A percentile compares a stretch with the other conserved stretches of the same genome.
These are phyloP conservation scores for Drosophila bifasciata DNA, from an alignment of 1,140 invertebrate genomes.

Conservation along the genomic window DNA sequence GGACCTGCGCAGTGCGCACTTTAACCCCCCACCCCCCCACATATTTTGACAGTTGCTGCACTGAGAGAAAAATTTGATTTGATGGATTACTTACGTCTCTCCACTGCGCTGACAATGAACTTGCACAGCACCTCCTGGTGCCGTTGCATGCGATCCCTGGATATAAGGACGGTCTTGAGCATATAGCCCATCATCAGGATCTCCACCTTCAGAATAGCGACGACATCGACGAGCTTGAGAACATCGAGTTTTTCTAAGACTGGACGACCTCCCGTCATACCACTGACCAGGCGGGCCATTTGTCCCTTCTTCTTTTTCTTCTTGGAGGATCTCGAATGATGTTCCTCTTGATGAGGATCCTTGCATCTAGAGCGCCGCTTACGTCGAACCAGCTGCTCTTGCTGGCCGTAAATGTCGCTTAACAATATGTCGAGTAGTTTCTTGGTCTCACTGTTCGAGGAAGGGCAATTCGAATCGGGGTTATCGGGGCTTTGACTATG, in stretches of 20 bases:
- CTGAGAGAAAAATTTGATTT: slow-evolving; percentile 18
- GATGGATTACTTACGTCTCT: slow-evolving; percentile 24
- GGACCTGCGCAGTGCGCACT: slow-evolving; percentile 50
- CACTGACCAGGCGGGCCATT: slow-evolving; percentile 30
- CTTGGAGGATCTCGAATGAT: not conserved
- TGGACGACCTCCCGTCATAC: slow-evolving; percentile 30
- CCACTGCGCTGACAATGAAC: slow-evolving; percentile 60
- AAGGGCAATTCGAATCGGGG: not conserved
- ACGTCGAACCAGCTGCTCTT: slow-evolving; percentile 45
- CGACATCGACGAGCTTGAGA: slow-evolving; percentile 60
- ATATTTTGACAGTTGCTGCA: slow-evolving; percentile 57
- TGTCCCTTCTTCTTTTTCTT: slow-evolving; percentile 13
- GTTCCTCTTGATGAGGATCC: not conserved
- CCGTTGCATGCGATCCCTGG: slow-evolving; percentile 50
- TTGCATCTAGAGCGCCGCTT: slow-evolving; percentile 8
- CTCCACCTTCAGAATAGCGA: slow-evolving; percentile 70
- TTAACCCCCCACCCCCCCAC: not conserved
- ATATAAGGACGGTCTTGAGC: slow-evolving; percentile 57
- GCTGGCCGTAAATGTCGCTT: slow-evolving; percentile 76
- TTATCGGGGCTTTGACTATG: slow-evolving; percentile 44
- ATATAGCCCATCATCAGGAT: slow-evolving; percentile 67
- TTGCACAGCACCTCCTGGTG: slow-evolving; percentile 69
- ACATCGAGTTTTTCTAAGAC: slow-evolving; percentile 32
- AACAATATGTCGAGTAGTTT: slow-evolving; percentile 63
- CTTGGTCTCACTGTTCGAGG: slow-evolving; percentile 54